Percentiles rank a stretch among this genome's conserved stretches.
Evolutionary conservation across 2,888 invertebrate species (phyloP).

Genomic region (Xestia sexstrigata): DNA sequence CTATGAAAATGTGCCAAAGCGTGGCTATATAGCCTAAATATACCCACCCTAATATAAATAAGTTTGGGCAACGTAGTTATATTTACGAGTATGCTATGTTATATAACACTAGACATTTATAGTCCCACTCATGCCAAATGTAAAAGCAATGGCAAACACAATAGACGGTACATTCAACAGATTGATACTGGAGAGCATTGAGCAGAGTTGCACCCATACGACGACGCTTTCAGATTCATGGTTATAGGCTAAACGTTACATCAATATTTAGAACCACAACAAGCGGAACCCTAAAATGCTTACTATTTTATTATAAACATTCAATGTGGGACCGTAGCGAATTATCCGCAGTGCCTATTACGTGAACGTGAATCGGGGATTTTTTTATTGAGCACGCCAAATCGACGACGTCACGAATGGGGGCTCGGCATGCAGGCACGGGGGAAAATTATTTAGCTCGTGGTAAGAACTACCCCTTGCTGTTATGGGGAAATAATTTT

Average conservation of each 20-base stretch:
- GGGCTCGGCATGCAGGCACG: slow-evolving; percentile 59
- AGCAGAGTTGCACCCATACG: not conserved
- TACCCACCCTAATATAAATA: too few species aligned
- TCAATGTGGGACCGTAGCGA: slow-evolving; percentile 73
- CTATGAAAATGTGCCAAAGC: not conserved
- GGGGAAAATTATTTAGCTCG: slow-evolving; percentile 64
- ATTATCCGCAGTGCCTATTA: slow-evolving; percentile 84
- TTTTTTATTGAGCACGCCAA: slow-evolving; percentile 84
- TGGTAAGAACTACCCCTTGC: slow-evolving; percentile 49
- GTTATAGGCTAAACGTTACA: not conserved
- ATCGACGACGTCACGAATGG: slow-evolving; percentile 83
- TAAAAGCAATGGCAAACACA: not conserved
- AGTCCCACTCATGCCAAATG: not conserved
- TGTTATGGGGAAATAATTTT: slow-evolving; percentile 54
- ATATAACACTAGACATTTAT: not conserved
- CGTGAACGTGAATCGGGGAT: slow-evolving; percentile 81
- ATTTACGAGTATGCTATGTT: not conserved
- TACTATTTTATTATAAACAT: slow-evolving; percentile 66
- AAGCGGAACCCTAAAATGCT: slow-evolving; percentile 25
- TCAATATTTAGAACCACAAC: not conserved
- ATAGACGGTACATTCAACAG: not conserved
- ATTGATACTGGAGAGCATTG: not conserved
- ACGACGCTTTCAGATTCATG: not conserved
- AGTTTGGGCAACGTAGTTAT: not conserved
- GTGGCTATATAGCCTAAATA: not conserved